A percentile compares a stretch with the other conserved stretches of the same genome.
phyloP scores from a whole-genome alignment of 2,113 vertebrate species.

The Atrichornis clamosus region DNA sequence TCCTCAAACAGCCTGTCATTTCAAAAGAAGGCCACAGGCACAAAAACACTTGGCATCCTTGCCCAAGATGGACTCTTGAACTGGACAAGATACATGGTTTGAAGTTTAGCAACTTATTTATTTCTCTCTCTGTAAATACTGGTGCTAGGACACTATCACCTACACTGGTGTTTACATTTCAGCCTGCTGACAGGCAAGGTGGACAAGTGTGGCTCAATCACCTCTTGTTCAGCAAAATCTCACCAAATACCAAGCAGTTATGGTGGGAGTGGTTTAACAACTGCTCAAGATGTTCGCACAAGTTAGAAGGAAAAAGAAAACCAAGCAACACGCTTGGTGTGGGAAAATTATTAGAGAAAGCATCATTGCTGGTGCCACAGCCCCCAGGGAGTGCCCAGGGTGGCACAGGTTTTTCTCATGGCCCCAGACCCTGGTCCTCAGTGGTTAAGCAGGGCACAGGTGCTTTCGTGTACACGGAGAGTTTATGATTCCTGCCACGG shows the following conservation, averaged over 20 bases:
- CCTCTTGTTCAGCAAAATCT: neutral
- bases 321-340: neutral
- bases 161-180: neutral
- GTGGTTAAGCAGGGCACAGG: neutral
- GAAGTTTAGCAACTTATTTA: conserved; percentile 31
- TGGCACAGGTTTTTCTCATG: neutral
- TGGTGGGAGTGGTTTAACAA: neutral
- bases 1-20: neutral
- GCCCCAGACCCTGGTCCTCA: neutral
- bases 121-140: conserved; percentile 36
- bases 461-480: neutral
- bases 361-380: neutral
- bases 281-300: neutral
- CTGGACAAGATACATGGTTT: neutral
- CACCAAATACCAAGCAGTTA: neutral
- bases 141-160: conserved; percentile 21
- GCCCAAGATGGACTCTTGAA: conserved; percentile 33
- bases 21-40: neutral
- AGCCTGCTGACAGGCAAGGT: neutral
- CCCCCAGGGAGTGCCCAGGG: neutral
- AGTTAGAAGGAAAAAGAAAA: neutral
- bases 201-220: neutral
- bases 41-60: neutral
- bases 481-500: neutral
- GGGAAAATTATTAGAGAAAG: neutral